Base-by-base conservation (phyloP, 1,140 invertebrate genomes). In the Palaemon carinicauda region DNA sequence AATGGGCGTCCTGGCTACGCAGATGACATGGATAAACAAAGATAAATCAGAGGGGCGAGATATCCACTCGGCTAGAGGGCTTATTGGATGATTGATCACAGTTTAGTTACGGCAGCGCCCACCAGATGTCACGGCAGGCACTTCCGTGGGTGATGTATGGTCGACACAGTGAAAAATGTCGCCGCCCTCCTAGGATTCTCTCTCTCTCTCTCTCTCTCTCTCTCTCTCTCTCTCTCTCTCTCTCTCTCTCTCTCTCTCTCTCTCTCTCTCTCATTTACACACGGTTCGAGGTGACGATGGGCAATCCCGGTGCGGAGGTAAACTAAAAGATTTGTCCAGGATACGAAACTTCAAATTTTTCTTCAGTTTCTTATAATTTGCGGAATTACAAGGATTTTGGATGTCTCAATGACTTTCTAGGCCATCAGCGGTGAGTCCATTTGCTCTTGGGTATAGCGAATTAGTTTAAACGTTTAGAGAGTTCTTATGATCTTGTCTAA, bases 11-110 rank as follows among this genome's bases (percentile, higher is more conserved):
- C 53, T 79, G 82, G 75, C 74, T 79, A 85, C 74, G 82, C 74
- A 78, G 74, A 85, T 79, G 82, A 85, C 82, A 85, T 79, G 75
- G 82, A 79, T 85, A 85, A 79, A 85, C 82, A 85, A 79, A 69
- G 82, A 85, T 85, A 79, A 79, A 85, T 85, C 82, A 85, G 82
- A 78, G 60, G 74, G 82, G 75, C 82, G 82, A 74, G 29, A 79
- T 79, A 79, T 69, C 82, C 82, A 85, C 82, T 85, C 82, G 54
- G 56, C 74, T 50, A 27, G 33, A 29, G 53, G 82, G 82, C 65
- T 85, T 85, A 85, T 71, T 69, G 82, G 75, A 85, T 85, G 82
- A 85, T 79, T 78, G 82, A 85, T 85, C 54, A 85, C 82, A 85
- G 56, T 85, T 85, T 85, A 85, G 82, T 85, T 85, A 85, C 82